Percentiles rank a stretch among this genome's conserved stretches.
Evolutionary conservation across 2,113 vertebrate species (phyloP).

Genomic region (Bambusicola thoracicus): DNA sequence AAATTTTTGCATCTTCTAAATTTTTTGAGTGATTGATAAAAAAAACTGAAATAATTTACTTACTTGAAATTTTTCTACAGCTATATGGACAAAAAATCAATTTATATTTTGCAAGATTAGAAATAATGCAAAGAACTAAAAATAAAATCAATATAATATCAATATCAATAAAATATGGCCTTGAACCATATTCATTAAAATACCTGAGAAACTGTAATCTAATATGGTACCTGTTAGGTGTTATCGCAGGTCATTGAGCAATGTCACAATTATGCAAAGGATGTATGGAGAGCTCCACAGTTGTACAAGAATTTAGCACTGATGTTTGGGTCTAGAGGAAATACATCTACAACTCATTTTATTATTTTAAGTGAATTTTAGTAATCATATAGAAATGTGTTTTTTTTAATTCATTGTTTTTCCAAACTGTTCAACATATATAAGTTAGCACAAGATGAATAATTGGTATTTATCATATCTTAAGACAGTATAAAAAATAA

Average conservation of each 20-base stretch:
- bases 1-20: neutral
- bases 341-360: neutral
- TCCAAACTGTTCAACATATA: neutral
- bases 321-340: neutral
- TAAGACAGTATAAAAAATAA: neutral
- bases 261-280: neutral
- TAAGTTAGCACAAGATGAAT: neutral
- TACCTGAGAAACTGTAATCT: neutral
- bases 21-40: neutral
- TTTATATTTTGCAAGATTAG: neutral
- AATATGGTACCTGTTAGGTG: neutral
- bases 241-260: neutral
- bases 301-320: rapidly evolving
- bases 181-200: neutral
- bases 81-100: neutral
- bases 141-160: neutral
- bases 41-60: neutral
- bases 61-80: neutral
- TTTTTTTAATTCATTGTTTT: neutral
- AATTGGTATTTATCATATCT: neutral
- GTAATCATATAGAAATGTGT: neutral
- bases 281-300: neutral
- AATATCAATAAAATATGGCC: too few species aligned
- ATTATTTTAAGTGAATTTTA: neutral
- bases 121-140: neutral